Percentiles rank a stretch among this genome's conserved stretches.
phyloP scores from a whole-genome alignment of 2,888 invertebrate genomes.

The Ennomos erosarius region DNA sequence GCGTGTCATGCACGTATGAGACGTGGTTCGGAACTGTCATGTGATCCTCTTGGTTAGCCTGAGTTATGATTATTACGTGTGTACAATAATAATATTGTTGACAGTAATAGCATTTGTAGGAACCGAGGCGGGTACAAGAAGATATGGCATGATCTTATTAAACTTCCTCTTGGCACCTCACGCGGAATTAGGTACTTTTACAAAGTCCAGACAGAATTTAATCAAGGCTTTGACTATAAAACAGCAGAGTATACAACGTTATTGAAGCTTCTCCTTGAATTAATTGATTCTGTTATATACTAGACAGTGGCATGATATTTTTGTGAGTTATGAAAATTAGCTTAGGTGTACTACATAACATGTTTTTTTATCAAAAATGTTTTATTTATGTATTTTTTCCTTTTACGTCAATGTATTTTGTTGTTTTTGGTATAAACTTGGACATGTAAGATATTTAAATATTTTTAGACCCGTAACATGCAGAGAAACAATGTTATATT shows the following conservation, averaged over 20 bases:
- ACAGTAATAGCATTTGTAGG: slow-evolving; percentile 17
- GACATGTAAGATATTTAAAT: too few relatives aligned
- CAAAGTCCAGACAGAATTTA: slow-evolving; percentile 3
- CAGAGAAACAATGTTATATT: too few relatives aligned
- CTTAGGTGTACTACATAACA: too few relatives aligned
- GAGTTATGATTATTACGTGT: slow-evolving; percentile 42
- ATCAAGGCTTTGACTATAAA: slow-evolving; percentile 14
- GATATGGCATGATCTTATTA: slow-evolving; percentile 8
- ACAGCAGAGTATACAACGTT: neutral
- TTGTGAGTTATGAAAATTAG: too few relatives aligned
- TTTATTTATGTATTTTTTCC: too few relatives aligned
- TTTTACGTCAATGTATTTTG: too few relatives aligned
- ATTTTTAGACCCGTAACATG: too few relatives aligned
- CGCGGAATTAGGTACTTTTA: neutral
- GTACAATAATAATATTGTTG: slow-evolving; percentile 34
- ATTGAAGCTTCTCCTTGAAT: too few relatives aligned
- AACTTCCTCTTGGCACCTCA: neutral
- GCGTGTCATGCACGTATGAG: slow-evolving; percentile 36
- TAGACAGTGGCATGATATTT: too few relatives aligned
- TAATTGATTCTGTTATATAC: too few relatives aligned
- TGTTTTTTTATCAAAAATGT: too few relatives aligned
- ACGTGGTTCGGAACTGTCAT: slow-evolving; percentile 32
- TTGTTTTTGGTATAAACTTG: too few relatives aligned
- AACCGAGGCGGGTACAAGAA: slow-evolving; percentile 2
- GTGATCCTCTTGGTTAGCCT: slow-evolving; percentile 33